Base-by-base conservation (phyloP, 2,113 vertebrate species). In the Hoplias malabaricus region DNA sequence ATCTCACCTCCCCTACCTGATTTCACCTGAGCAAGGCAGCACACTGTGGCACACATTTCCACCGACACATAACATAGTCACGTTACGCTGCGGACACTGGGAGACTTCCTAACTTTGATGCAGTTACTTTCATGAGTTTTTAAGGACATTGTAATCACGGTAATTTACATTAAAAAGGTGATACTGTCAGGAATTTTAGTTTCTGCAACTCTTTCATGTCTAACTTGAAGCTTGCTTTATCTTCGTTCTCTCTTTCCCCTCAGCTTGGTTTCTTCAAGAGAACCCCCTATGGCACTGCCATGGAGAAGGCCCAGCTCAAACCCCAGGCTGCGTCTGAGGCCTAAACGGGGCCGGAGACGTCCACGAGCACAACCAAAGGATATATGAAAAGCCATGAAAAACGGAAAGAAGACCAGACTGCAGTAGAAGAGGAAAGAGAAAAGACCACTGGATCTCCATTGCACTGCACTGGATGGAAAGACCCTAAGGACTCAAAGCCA, bases 281-380 rank as follows among this genome's bases (percentile, higher is more conserved):
- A 78, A 92, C 96, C 5, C 86, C 95, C 27, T 96, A 97, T 0
- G 95, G 96, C 88, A 96, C 96, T 0, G 95, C 96, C 78, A 97
- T 97, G 96, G 96, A 98, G 88, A 98, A 97, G 89, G 96, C 96
- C 3, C 93, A 97, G 63, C 94, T 98, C 57, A 98, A 98, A 87
- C 96, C 96, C 50, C 96, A 95, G 89, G 95, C 95, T 69, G 91
- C 95, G 42, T 96, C 96, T 0, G 96, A 97, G 87, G 96, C 96
- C 81, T 98, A 92, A 91, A 69, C 13, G 19, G 34, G 21, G 69
- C 1, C 25, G 65, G 27, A 33, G 31, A 38, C 31, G 9, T 43
- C 73, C 75, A 77, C 84, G 69, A 82, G 85, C 73, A 82, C 81
- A 77, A 77, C 76, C 84, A 19, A 77, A 61, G 69, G 75, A 54